phyloP scores from a whole-genome alignment of 2,888 invertebrate genomes.

The Embidobia sp. region DNA sequence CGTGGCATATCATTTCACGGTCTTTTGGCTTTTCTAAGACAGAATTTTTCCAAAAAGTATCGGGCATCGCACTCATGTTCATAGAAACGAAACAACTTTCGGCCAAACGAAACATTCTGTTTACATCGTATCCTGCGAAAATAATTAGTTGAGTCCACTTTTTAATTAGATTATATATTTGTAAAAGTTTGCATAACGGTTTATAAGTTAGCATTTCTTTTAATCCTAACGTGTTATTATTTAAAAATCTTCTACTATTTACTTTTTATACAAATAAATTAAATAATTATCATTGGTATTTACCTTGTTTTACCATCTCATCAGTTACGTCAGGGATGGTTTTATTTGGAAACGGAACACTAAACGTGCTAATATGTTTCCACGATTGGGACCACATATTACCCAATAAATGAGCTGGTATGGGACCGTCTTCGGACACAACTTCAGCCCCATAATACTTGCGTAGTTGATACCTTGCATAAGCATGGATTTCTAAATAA shows the following conservation, averaged over 20 bases:
- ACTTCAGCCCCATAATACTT: conserved; percentile 81
- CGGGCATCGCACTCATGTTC: conserved; percentile 90
- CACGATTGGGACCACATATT: conserved; percentile 94
- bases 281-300: too few species aligned
- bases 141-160: not conserved
- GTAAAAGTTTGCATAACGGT: conserved; percentile 61
- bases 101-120: conserved; percentile 91
- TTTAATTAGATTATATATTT: not conserved
- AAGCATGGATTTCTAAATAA: conserved; percentile 85
- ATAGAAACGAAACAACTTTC: conserved; percentile 93
- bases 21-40: conserved; percentile 90
- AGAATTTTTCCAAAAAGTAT: conserved; percentile 92
- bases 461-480: conserved; percentile 81
- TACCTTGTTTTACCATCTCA: conserved; percentile 88
- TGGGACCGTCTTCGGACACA: conserved; percentile 77
- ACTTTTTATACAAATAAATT: too few species aligned
- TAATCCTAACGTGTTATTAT: too few species aligned
- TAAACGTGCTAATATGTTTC: conserved; percentile 86
- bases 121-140: conserved; percentile 84
- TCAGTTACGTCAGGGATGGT: conserved; percentile 88
- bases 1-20: conserved; percentile 91
- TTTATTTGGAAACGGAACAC: conserved; percentile 88
- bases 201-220: conserved; percentile 86
- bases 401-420: conserved; percentile 83
- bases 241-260: too few species aligned